Evolutionary conservation across 2,888 invertebrate species (phyloP), one percentile per base, ranked within the genome.

Genomic region (Aquatica leii): DNA sequence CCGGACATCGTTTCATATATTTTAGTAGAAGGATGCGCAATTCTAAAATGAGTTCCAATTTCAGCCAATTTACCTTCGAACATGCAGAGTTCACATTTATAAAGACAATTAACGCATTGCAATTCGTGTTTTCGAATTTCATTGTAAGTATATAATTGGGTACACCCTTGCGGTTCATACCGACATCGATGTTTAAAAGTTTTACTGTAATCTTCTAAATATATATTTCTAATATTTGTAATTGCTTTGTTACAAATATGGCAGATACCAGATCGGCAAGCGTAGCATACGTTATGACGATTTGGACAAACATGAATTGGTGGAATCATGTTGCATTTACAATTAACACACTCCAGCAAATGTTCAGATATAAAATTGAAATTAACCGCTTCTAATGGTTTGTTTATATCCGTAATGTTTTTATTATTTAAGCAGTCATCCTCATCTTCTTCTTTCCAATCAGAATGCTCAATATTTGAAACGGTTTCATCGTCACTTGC

Each of bases 51-150:
- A 12, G 31, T 51, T 40, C 43, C 53, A 12, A 67, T 58, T n/a
- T 67, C 63, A 14, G 9, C 15, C 9, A 52, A 43, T 48, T 48
- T 59, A 11, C 65, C 62, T n/a, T 68, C 59, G 46, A 17, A 60
- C 0, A 5, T 11, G 24, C 63, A 66, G 35, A 66, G 17, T 17
- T 53, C 49, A 21, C 68, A 68, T 24, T 51, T 58, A 43, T 68
- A 66, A 0, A 34, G 8, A 31, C 51, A 62, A 35, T 51, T 63
- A 0, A 41, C 51, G 14, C 68, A 68, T 5, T 59, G 35, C 17
- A 66, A 34, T 55, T 68, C 68, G 31, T 68, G 68, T 34, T 46
- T 59, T 1, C 63, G 51, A 51, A 66, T 62, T 52, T 60, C 53
- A 9, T 59, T 18, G 49, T 43, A 58, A 14, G 37, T 57, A 41